These are phyloP conservation scores for Bujurquina vittata DNA, from an alignment of 2,113 vertebrate species.

Conservation along the genomic window DNA sequence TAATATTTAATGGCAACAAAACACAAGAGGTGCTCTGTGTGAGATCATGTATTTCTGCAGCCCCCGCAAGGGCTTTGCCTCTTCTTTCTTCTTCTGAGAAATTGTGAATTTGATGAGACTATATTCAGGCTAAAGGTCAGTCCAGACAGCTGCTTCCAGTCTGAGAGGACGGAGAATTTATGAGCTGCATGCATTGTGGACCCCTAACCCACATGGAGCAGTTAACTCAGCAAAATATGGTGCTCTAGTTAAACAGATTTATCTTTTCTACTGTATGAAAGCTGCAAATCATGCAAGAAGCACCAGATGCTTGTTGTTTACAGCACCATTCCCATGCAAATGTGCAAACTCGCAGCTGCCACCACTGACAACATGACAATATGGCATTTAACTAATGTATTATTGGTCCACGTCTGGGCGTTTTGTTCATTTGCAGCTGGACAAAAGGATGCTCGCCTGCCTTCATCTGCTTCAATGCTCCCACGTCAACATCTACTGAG, in stretches of 20 bases:
- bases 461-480: slow-evolving; percentile 30
- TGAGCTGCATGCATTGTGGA: not conserved
- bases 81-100: not conserved
- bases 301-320: not conserved
- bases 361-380: not conserved
- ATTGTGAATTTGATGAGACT: slow-evolving; percentile 10
- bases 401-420: slow-evolving; percentile 32
- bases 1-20: not conserved
- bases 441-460: slow-evolving; percentile 49
- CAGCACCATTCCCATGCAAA: not conserved
- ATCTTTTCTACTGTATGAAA: not conserved
- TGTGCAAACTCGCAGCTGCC: not conserved
- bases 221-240: slow-evolving; percentile 21
- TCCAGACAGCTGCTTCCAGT: not conserved
- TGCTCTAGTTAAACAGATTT: not conserved
- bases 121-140: slow-evolving; percentile 10
- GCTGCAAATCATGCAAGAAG: not conserved
- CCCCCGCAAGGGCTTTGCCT: not conserved
- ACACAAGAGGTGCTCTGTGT: not conserved
- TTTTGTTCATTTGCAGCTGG: slow-evolving; percentile 35
- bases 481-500: slow-evolving; percentile 3
- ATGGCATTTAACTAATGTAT: not conserved
- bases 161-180: slow-evolving; percentile 17
- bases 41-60: not conserved
- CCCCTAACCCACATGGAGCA: slow-evolving; percentile 40